Evolutionary conservation across 2,113 vertebrate genomes (phyloP).

Genomic region (Cephalopterus ornatus): DNA sequence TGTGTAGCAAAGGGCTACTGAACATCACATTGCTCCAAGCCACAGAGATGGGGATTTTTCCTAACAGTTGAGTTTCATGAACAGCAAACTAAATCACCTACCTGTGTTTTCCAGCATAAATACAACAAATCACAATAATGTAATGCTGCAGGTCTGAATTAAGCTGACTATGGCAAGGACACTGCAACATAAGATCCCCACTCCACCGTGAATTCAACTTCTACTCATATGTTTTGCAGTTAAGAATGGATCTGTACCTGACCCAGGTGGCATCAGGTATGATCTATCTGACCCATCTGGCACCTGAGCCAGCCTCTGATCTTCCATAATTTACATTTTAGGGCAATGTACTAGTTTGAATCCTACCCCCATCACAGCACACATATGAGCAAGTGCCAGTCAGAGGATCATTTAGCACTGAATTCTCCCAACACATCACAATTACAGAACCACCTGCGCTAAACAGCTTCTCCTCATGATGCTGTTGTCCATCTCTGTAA

Average conservation of each 20-base stretch:
- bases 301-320: not conserved
- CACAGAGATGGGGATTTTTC: not conserved
- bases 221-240: not conserved
- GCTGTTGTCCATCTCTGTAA: not conserved
- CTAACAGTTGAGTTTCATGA: not conserved
- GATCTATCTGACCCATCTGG: not conserved
- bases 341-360: not conserved
- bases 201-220: not conserved
- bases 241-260: not conserved
- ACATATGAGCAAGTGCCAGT: not conserved
- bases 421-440: constrained; percentile 11
- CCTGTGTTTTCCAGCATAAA: not conserved
- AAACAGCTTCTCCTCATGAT: constrained; percentile 10
- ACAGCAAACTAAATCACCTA: constrained; percentile 1
- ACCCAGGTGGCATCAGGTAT: not conserved
- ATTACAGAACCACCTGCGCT: constrained; percentile 28
- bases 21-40: not conserved
- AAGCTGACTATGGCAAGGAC: not conserved
- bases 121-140: not conserved
- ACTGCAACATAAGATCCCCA: not conserved
- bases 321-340: not conserved
- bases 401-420: constrained; percentile 41
- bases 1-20: not conserved
- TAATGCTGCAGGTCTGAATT: not conserved
- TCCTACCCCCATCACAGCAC: not conserved